These are phyloP conservation scores for Fulica atra DNA, from an alignment of 2,113 vertebrate species.

Conservation along the genomic window DNA sequence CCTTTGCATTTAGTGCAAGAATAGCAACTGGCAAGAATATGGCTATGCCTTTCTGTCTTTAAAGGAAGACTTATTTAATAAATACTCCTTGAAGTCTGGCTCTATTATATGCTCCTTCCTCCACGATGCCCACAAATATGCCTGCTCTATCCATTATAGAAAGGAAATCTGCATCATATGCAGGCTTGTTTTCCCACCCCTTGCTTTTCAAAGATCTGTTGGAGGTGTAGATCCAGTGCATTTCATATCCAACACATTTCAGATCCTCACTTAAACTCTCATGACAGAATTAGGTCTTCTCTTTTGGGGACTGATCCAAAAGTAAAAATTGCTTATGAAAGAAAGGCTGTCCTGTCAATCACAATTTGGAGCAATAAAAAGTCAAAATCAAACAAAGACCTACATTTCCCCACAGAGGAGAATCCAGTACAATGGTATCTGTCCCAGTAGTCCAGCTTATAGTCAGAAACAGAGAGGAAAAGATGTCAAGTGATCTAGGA, in stretches of 20 bases:
- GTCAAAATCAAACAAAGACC: background rate
- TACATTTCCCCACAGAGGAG: background rate
- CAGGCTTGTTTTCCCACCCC: background rate
- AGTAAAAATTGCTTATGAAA: background rate
- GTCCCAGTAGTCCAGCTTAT: background rate
- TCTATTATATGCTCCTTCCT: background rate
- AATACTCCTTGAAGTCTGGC: background rate
- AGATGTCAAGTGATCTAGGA: background rate
- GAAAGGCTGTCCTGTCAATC: background rate
- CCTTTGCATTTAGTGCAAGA: background rate
- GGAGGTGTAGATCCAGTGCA: background rate
- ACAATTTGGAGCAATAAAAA: background rate
- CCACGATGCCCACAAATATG: background rate
- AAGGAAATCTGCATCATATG: background rate
- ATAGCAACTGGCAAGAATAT: background rate
- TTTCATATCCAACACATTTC: background rate
- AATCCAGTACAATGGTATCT: background rate
- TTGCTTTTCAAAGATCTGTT: background rate
- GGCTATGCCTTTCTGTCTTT: background rate
- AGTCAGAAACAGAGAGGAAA: background rate
- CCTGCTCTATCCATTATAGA: background rate
- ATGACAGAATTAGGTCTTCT: background rate
- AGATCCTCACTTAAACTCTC: background rate
- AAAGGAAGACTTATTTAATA: background rate
- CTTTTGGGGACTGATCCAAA: rapidly evolving